Evolutionary conservation across 2,797 vertebrate species (phyloP).

Genomic region (Oreortyx pictus): DNA sequence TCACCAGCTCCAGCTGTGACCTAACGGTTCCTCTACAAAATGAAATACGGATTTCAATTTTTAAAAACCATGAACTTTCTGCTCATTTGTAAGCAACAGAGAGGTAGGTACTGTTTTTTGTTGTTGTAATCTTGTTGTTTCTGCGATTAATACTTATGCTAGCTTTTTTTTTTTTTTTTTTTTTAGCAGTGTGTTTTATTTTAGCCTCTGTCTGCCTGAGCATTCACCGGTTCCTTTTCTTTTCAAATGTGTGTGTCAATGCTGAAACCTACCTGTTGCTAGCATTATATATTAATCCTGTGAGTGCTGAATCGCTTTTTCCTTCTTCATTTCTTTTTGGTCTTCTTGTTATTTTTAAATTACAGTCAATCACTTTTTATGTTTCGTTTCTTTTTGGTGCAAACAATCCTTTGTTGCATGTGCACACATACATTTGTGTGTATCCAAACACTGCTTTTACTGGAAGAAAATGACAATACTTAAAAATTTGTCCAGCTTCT

Average conservation of each 20-base stretch:
- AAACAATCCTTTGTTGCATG: background rate
- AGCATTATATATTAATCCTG: background rate
- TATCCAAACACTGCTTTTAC: background rate
- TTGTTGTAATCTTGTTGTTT: background rate
- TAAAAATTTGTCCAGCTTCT: background rate
- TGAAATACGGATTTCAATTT: background rate
- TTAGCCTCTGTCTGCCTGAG: background rate
- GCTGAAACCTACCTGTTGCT: background rate
- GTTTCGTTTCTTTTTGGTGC: background rate
- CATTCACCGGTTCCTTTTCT: background rate
- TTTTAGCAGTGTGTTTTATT: background rate
- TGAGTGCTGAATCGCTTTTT: background rate
- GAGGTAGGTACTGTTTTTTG: background rate
- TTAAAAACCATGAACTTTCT: background rate
- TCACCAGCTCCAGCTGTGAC: too few relatives aligned
- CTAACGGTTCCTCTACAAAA: background rate
- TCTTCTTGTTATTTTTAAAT: background rate
- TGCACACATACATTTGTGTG: background rate
- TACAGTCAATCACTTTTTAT: background rate
- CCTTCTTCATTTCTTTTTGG: background rate
- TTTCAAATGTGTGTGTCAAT: background rate
- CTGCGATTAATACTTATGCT: background rate
- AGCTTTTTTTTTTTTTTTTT: background rate
- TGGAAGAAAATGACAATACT: background rate
- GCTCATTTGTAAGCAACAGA: background rate